Percentiles rank a stretch among this genome's conserved stretches.
These are phyloP conservation scores for Acanthurus leucopareius DNA, from an alignment of 2,797 vertebrate species.

Conservation along the genomic window DNA sequence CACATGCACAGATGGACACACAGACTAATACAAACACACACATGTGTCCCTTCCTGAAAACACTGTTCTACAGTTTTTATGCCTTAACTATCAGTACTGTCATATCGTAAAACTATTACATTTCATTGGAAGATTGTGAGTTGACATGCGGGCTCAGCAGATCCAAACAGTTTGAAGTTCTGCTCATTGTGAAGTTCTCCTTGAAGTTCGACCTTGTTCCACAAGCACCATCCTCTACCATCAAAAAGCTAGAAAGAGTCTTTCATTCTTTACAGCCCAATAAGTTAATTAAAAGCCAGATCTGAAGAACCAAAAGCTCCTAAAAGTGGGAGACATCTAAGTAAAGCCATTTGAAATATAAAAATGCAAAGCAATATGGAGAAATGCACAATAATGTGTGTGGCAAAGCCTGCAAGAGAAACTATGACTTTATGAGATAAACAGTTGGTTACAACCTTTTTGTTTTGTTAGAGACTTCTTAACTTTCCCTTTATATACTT, in stretches of 20 bases:
- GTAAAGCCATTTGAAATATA: neutral
- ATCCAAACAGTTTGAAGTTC: neutral
- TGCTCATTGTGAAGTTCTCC: neutral
- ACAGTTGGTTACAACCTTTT: too few species aligned
- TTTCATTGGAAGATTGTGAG: neutral
- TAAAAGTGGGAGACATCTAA: neutral
- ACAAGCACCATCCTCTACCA: neutral
- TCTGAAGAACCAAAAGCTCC: neutral
- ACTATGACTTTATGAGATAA: too few species aligned
- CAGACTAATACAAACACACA: slow-evolving; percentile 37
- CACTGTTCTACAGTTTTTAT: neutral
- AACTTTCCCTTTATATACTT: neutral
- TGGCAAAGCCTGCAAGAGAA: too few species aligned
- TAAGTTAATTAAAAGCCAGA: neutral
- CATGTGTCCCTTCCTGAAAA: slow-evolving; percentile 38
- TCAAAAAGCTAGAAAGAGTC: neutral
- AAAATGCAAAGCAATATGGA: neutral
- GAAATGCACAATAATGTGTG: too few species aligned
- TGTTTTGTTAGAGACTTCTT: too few species aligned
- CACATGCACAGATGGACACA: slow-evolving; percentile 53
- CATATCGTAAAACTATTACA: too few species aligned
- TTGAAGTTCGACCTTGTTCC: slow-evolving; percentile 1
- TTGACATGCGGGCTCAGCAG: neutral
- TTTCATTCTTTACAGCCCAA: neutral
- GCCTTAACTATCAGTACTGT: neutral